Conservation (phyloP, 2,888 invertebrate genomes). For the Amiota minor region DNA sequence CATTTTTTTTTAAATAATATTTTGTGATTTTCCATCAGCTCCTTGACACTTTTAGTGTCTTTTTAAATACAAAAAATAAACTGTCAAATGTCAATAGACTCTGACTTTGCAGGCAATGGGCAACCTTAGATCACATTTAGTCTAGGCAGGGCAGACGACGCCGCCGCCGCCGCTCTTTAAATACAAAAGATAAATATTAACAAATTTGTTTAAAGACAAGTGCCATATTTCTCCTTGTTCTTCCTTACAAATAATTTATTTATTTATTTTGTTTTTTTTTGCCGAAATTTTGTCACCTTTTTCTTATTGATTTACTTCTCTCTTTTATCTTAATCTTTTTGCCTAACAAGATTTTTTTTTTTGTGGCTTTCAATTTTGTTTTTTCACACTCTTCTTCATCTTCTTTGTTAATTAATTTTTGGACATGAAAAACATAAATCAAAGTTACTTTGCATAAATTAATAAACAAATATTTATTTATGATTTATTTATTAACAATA, state of each 20-base stretch:
- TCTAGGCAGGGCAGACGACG: neutral
- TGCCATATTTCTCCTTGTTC: slow-evolving; percentile 4
- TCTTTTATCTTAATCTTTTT: slow-evolving; percentile 36
- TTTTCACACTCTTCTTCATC: slow-evolving; percentile 39
- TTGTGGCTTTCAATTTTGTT: neutral
- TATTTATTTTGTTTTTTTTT: too few relatives aligned
- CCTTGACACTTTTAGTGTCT: slow-evolving; percentile 41
- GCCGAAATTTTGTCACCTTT: neutral
- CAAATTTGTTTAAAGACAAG: slow-evolving; percentile 44
- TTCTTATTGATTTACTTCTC: neutral
- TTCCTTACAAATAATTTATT: too few relatives aligned
- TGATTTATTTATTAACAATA: slow-evolving; percentile 59
- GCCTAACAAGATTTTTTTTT: slow-evolving; percentile 42
- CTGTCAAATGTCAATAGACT: neutral
- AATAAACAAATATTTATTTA: slow-evolving; percentile 55
- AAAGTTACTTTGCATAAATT: slow-evolving; percentile 62
- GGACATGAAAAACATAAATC: slow-evolving; percentile 55
- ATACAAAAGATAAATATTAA: slow-evolving; percentile 51
- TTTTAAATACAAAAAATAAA: neutral
- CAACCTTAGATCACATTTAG: too few relatives aligned
- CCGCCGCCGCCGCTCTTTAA: slow-evolving; percentile 6
- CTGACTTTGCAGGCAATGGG: too few relatives aligned
- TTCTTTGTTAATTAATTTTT: slow-evolving; percentile 58
- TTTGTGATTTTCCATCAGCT: neutral
- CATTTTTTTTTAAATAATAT: too few relatives aligned